These are phyloP conservation scores for Cephonodes hylas DNA, from an alignment of 2,888 invertebrate genomes.

Conservation along the genomic window DNA sequence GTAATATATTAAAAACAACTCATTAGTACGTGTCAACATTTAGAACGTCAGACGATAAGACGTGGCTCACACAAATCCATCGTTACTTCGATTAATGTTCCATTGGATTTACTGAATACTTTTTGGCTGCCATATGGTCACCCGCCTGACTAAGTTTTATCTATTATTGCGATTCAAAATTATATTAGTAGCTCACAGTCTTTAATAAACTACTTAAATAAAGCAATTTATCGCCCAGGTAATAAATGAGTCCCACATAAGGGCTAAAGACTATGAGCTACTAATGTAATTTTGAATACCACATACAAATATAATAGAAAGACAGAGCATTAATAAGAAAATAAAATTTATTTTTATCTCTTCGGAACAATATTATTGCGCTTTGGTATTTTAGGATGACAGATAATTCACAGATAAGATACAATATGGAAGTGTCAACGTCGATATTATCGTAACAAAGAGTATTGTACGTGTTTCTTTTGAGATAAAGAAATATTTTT, in stretches of 20 bases:
- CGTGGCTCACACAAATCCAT: neutral
- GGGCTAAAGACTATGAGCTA: too few species aligned
- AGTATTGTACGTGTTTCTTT: slow-evolving; percentile 12
- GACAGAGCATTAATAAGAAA: too few species aligned
- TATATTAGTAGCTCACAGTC: too few species aligned
- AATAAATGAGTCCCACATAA: too few species aligned
- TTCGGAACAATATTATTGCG: neutral
- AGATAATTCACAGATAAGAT: slow-evolving; percentile 3
- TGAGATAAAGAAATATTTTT: slow-evolving; percentile 8
- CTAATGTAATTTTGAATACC: too few species aligned
- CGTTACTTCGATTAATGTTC: neutral
- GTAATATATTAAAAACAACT: neutral
- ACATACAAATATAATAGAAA: too few species aligned
- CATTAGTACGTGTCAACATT: neutral
- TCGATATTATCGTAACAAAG: slow-evolving; percentile 20
- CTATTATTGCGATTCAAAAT: too few species aligned
- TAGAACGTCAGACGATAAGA: neutral
- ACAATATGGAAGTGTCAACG: slow-evolving; percentile 3
- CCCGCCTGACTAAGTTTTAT: neutral
- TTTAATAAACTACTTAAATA: too few species aligned
- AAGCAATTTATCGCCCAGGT: too few species aligned
- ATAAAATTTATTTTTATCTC: too few species aligned
- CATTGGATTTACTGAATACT: neutral
- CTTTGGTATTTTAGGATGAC: neutral
- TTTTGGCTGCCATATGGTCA: neutral